These are phyloP conservation scores for Acanthurus lineatus DNA, from an alignment of 2,797 vertebrate species.

Conservation along the genomic window DNA sequence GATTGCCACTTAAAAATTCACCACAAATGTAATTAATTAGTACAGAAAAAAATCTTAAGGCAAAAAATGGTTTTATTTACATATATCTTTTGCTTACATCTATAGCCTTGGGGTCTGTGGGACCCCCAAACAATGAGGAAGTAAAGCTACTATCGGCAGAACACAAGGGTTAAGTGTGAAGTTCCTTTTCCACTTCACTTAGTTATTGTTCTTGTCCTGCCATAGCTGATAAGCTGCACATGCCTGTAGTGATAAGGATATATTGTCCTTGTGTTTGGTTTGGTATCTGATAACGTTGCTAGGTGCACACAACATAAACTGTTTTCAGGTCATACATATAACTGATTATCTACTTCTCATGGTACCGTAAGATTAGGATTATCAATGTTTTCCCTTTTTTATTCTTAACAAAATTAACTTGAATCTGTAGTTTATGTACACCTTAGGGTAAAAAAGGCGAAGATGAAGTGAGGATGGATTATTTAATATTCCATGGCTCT, in stretches of 20 bases:
- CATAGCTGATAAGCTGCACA: neutral
- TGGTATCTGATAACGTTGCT: neutral
- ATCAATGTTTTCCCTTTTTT: too few relatives aligned
- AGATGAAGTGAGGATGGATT: too few relatives aligned
- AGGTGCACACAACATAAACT: neutral
- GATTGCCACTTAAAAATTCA: neutral
- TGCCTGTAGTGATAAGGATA: constrained; percentile 6
- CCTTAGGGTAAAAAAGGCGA: too few relatives aligned
- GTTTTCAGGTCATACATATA: too few relatives aligned
- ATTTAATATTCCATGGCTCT: too few relatives aligned
- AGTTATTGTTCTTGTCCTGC: constrained; percentile 1
- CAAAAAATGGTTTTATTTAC: neutral
- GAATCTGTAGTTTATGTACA: too few relatives aligned
- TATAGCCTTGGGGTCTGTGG: neutral
- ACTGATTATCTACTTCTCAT: too few relatives aligned
- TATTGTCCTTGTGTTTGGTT: neutral
- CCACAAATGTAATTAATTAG: neutral
- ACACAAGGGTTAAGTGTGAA: constrained; percentile 2
- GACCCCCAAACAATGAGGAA: constrained; percentile 4
- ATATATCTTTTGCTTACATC: neutral
- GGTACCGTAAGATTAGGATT: too few relatives aligned
- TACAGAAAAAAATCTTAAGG: neutral
- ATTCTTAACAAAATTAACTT: too few relatives aligned
- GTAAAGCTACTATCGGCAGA: neutral
- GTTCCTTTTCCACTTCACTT: constrained; percentile 34